Percentiles rank a stretch among this genome's conserved stretches.
These are phyloP conservation scores for Linnaemya vulpina DNA, from an alignment of 2,888 invertebrate species.

Conservation along the genomic window DNA sequence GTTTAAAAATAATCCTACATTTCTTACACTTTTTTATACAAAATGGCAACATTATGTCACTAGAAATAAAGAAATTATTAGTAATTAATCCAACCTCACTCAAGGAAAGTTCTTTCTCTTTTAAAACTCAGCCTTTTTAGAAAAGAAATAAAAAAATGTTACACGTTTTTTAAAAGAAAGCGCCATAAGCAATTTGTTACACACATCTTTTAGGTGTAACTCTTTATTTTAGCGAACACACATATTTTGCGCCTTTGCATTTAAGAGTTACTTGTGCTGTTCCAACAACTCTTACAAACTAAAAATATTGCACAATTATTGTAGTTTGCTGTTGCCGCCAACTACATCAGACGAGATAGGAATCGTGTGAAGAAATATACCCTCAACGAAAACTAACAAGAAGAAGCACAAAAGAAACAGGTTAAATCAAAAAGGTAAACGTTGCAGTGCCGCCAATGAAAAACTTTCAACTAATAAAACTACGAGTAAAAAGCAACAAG, in stretches of 20 bases:
- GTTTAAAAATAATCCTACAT: too few relatives aligned
- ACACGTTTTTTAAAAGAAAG: too few relatives aligned
- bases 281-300: conserved; percentile 29
- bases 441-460: conserved; percentile 30
- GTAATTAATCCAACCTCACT: too few relatives aligned
- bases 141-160: too few relatives aligned
- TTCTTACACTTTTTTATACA: too few relatives aligned
- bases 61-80: too few relatives aligned
- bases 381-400: conserved; percentile 25
- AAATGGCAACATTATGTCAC: too few relatives aligned
- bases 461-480: conserved; percentile 32
- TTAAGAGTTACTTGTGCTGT: conserved; percentile 4
- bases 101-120: too few relatives aligned
- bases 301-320: conserved; percentile 77
- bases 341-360: conserved; percentile 24
- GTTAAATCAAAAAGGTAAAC: conserved; percentile 59
- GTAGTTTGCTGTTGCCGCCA: conserved; percentile 16
- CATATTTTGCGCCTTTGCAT: background rate
- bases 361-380: conserved; percentile 25
- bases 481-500: conserved; percentile 31
- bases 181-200: too few relatives aligned
- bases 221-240: conserved; percentile 11
- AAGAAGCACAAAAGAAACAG: conserved; percentile 45
- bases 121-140: too few relatives aligned
- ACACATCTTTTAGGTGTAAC: background rate